Percentiles rank a stretch among this genome's conserved stretches.
Evolutionary conservation across 1,140 invertebrate genomes (phyloP).

Genomic region (Leptinotarsa defecta): DNA sequence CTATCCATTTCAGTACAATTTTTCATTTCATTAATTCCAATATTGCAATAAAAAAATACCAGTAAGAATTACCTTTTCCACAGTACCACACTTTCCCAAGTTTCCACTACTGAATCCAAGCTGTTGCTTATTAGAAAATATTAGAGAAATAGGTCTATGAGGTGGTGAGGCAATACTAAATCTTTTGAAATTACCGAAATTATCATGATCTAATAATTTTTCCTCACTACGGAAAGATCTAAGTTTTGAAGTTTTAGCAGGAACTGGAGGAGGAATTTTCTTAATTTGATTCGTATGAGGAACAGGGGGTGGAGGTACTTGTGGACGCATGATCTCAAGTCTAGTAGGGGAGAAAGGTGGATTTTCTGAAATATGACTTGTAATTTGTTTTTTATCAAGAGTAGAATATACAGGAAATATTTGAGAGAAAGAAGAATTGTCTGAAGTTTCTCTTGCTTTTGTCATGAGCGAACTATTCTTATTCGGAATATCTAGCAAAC

Average conservation of each 20-base stretch:
- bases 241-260: constrained; percentile 46
- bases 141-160: constrained; percentile 30
- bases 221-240: constrained; percentile 37
- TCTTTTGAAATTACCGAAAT: background rate
- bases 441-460: too few species aligned
- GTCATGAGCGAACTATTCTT: background rate
- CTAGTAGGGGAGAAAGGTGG: background rate
- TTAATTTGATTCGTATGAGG: constrained; percentile 19
- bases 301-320: constrained; percentile 13
- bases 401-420: background rate
- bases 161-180: constrained; percentile 10
- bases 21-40: too few species aligned
- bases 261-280: constrained; percentile 46
- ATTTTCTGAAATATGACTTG: constrained; percentile 11
- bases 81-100: constrained; percentile 25
- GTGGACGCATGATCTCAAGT: background rate
- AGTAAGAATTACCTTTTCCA: constrained; percentile 4
- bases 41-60: too few species aligned
- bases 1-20: too few species aligned
- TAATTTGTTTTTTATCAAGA: background rate
- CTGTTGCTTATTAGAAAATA: constrained; percentile 28
- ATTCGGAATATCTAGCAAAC: background rate
- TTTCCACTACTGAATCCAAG: constrained; percentile 25
- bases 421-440: too few species aligned
- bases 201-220: constrained; percentile 23